Evolutionary conservation across 2,888 invertebrate species (phyloP).

Genomic region (Torymus texanus): DNA sequence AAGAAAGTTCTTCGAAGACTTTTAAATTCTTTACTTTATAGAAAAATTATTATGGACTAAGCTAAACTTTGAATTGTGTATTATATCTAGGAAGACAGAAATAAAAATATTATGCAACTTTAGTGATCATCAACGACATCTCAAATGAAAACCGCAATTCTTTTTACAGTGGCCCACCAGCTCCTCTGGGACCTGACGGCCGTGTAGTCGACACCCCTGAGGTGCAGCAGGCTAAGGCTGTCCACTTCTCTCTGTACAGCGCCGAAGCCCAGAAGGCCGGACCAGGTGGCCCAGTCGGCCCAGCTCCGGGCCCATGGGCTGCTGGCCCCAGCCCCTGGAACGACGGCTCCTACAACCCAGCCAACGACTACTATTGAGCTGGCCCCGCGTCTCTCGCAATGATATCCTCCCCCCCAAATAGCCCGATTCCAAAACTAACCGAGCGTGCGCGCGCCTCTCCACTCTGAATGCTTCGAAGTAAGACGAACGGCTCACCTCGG

Average conservation of each 20-base stretch:
- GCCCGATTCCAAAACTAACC: conserved; percentile 40
- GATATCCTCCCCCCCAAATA: conserved; percentile 25
- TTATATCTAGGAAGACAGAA: no score
- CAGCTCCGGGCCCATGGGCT: conserved; percentile 64
- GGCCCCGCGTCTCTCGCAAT: neutral
- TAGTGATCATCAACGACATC: no score
- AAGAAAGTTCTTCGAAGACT: no score
- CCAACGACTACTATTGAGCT: conserved; percentile 60
- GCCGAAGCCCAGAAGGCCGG: conserved; percentile 66
- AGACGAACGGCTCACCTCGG: neutral
- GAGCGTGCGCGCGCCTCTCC: conserved; percentile 41
- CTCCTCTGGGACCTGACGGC: conserved; percentile 72
- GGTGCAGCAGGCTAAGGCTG: conserved; percentile 72
- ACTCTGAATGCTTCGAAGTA: conserved; percentile 28
- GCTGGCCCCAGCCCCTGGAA: conserved; percentile 60
- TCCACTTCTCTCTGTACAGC: conserved; percentile 71
- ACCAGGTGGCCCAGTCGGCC: conserved; percentile 60
- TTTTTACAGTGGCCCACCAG: conserved; percentile 70
- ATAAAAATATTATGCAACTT: no score
- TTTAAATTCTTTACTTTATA: no score
- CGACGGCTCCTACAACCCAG: conserved; percentile 59
- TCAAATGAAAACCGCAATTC: no score
- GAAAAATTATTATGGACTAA: no score
- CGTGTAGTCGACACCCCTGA: conserved; percentile 74
- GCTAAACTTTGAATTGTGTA: no score